These are phyloP conservation scores for Drosophila pruinosa DNA, from an alignment of 1,140 invertebrate genomes.

Conservation along the genomic window DNA sequence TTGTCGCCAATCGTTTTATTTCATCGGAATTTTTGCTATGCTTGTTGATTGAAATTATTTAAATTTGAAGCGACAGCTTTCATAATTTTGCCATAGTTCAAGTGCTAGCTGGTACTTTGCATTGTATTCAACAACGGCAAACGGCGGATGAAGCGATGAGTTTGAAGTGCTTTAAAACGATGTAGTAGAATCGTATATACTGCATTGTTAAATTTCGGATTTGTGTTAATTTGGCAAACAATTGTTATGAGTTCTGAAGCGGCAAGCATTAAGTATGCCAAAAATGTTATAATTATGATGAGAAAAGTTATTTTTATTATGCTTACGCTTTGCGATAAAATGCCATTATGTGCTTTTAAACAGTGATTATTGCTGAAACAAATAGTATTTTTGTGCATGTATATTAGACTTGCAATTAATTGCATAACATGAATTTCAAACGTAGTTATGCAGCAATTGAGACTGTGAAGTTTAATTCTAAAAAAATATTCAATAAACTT, in stretches of 20 bases:
- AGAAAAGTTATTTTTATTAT: conserved; percentile 29
- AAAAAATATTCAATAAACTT: neutral
- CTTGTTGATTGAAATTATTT: conserved; percentile 50
- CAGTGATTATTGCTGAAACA: too few relatives aligned
- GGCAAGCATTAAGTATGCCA: conserved; percentile 14
- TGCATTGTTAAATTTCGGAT: conserved; percentile 1
- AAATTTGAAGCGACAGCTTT: conserved; percentile 29
- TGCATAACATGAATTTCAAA: neutral
- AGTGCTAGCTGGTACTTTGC: conserved; percentile 10
- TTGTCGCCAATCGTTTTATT: conserved; percentile 1
- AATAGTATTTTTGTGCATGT: neutral
- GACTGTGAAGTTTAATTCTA: too few relatives aligned
- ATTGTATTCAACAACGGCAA: conserved; percentile 7
- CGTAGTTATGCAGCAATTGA: neutral
- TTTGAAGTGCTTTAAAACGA: conserved; percentile 11
- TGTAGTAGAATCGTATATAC: neutral
- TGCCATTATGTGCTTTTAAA: neutral
- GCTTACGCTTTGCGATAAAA: conserved; percentile 6
- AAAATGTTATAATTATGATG: conserved; percentile 40
- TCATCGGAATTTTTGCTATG: conserved; percentile 1
- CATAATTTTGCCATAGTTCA: conserved; percentile 35
- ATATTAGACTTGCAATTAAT: neutral
- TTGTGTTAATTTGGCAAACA: conserved; percentile 28
- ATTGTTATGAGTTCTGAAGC: neutral
- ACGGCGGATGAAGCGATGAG: conserved; percentile 3